A percentile compares a stretch with the other conserved stretches of the same genome.
Conservation (phyloP, 2,113 vertebrate species). For the Pteropus alecto region DNA sequence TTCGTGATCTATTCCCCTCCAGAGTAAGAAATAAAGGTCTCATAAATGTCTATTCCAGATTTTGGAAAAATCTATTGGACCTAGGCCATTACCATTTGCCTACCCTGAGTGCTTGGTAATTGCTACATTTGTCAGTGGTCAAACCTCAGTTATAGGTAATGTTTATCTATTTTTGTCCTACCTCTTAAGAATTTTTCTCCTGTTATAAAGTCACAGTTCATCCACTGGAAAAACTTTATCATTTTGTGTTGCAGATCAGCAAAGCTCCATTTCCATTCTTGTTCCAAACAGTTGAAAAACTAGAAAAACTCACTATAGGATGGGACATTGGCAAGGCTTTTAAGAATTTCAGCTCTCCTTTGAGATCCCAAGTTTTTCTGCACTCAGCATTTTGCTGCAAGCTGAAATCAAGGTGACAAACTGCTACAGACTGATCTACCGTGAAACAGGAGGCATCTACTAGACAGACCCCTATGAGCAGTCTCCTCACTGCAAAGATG, state of each 20-base stretch:
- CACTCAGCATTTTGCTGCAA: background rate
- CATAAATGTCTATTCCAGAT: background rate
- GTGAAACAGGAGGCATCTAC: background rate
- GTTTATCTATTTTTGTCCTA: background rate
- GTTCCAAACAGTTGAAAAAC: background rate
- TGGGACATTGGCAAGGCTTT: background rate
- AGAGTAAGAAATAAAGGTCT: background rate
- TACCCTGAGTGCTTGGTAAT: background rate
- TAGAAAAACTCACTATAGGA: background rate
- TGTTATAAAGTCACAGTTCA: background rate
- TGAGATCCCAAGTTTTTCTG: background rate
- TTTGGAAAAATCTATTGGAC: background rate
- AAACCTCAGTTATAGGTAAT: background rate
- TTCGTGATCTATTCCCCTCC: background rate
- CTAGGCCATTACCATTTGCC: background rate
- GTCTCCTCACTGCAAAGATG: background rate
- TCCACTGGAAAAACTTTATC: background rate
- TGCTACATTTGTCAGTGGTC: background rate
- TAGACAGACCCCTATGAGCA: background rate
- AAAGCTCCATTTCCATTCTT: background rate
- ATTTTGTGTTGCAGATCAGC: background rate
- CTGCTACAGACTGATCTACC: background rate
- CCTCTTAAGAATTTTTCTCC: background rate
- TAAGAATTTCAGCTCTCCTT: background rate
- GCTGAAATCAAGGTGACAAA: background rate